Evolutionary conservation across 2,888 invertebrate species (phyloP).

Genomic region (Netelia melanura): DNA sequence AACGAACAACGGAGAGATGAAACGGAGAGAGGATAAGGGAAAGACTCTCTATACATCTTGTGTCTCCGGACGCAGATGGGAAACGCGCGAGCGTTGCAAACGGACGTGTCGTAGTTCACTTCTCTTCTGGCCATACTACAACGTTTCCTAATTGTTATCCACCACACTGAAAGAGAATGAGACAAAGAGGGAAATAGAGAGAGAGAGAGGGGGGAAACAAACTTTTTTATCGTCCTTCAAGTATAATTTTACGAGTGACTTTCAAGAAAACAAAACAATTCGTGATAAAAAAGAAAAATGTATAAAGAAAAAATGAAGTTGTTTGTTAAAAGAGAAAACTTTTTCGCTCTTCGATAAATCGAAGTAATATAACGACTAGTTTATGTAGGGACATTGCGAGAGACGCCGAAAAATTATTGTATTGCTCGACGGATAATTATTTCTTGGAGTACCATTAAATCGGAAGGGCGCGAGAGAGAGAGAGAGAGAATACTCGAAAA

Average conservation of each 20-base stretch:
- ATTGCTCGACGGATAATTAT: slow-evolving; percentile 68
- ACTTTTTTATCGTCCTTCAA: slow-evolving; percentile 11
- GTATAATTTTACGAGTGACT: slow-evolving; percentile 5
- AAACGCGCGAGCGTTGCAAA: not conserved
- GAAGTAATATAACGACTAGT: slow-evolving; percentile 18
- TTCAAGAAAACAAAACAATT: slow-evolving; percentile 7
- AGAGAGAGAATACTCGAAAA: slow-evolving; percentile 35
- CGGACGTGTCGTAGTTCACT: slow-evolving; percentile 1
- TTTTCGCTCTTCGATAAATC: slow-evolving; percentile 14
- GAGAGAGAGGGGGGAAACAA: not conserved
- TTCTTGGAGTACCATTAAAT: slow-evolving; percentile 70
- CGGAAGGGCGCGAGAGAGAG: slow-evolving; percentile 29
- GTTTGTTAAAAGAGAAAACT: slow-evolving; percentile 14
- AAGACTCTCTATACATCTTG: slow-evolving; percentile 71
- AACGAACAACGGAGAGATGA: slow-evolving; percentile 13
- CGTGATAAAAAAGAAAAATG: not conserved
- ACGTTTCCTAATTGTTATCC: slow-evolving; percentile 75
- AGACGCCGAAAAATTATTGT: slow-evolving; percentile 63
- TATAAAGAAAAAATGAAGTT: not conserved
- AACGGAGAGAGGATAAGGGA: slow-evolving; percentile 17
- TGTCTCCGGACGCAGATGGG: slow-evolving; percentile 50
- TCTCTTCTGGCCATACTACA: slow-evolving; percentile 62
- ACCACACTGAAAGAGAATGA: slow-evolving; percentile 11
- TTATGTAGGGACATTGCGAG: slow-evolving; percentile 21
- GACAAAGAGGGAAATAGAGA: slow-evolving; percentile 5